Conservation (phyloP, 2,113 vertebrate species). For the Pandion haliaetus region DNA sequence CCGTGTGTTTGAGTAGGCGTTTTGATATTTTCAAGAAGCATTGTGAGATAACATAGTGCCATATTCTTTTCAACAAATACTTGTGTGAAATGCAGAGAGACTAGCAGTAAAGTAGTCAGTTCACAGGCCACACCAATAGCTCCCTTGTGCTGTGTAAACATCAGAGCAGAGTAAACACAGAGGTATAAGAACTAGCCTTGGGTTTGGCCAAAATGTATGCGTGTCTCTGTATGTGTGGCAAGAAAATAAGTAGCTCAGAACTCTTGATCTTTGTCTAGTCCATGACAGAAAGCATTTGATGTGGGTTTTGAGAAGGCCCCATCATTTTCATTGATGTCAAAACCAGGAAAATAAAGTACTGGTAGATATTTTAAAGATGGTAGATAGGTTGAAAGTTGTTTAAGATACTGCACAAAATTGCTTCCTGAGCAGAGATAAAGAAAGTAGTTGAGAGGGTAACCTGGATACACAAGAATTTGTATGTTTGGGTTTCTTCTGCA, state of each 20-base stretch:
- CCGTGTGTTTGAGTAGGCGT: rapidly evolving
- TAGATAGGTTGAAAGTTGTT: not conserved
- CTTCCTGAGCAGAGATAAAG: not conserved
- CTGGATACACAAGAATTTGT: not conserved
- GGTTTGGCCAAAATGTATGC: not conserved
- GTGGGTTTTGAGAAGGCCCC: not conserved
- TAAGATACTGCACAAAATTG: not conserved
- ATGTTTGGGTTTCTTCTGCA: not conserved
- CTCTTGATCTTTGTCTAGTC: not conserved
- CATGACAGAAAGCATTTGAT: not conserved
- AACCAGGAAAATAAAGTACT: not conserved
- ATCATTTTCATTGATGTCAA: not conserved
- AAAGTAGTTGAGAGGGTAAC: not conserved
- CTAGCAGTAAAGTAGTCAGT: not conserved
- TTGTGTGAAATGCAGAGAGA: not conserved
- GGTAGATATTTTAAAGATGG: not conserved
- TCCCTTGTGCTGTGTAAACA: not conserved
- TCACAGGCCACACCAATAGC: not conserved
- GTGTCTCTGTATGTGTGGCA: not conserved
- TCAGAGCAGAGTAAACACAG: not conserved
- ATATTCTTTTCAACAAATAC: not conserved
- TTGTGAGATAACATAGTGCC: not conserved
- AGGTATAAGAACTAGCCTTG: not conserved
- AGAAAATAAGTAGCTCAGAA: not conserved
- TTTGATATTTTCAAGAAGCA: not conserved